These are phyloP conservation scores for Melanotaenia duboulayi DNA, from an alignment of 2,113 vertebrate genomes.

Conservation along the genomic window DNA sequence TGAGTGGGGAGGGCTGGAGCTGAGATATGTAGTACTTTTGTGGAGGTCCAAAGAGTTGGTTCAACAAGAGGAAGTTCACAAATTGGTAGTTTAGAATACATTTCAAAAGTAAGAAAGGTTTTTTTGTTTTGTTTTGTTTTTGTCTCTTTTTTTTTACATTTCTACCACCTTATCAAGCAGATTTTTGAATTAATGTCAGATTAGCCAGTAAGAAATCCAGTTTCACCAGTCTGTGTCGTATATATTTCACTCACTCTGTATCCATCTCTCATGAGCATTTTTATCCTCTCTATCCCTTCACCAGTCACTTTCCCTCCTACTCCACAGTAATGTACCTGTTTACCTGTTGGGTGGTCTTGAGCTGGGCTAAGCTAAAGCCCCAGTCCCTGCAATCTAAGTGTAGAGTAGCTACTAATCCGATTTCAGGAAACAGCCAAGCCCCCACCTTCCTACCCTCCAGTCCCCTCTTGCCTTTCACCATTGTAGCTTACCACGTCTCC, in stretches of 20 bases:
- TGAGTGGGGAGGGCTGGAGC: conserved; percentile 53
- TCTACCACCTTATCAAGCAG: neutral
- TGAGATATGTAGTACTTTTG: conserved; percentile 71
- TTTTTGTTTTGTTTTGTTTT: conserved; percentile 5
- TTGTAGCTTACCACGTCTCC: conserved; percentile 78
- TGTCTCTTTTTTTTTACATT: conserved; percentile 33
- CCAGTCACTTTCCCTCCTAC: conserved; percentile 57
- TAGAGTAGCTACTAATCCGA: conserved; percentile 87
- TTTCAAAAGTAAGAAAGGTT: conserved; percentile 45
- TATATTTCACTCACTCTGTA: conserved; percentile 63
- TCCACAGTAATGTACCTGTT: conserved; percentile 83
- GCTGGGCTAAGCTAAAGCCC: conserved; percentile 79
- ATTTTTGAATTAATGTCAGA: conserved; percentile 55
- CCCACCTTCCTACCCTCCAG: conserved; percentile 62
- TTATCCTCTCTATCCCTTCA: conserved; percentile 45
- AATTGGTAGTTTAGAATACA: conserved; percentile 69
- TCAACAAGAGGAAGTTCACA: conserved; percentile 64
- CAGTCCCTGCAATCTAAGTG: conserved; percentile 82
- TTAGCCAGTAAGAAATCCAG: conserved; percentile 34
- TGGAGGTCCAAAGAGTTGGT: conserved; percentile 68
- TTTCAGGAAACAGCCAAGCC: conserved; percentile 85
- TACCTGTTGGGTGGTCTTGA: conserved; percentile 88
- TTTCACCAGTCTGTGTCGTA: conserved; percentile 48
- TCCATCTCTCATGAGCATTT: conserved; percentile 57
- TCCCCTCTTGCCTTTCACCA: conserved; percentile 40